phyloP scores from a whole-genome alignment of 64 coral and sea anemone genomes.

The Platygyra sinensis region DNA sequence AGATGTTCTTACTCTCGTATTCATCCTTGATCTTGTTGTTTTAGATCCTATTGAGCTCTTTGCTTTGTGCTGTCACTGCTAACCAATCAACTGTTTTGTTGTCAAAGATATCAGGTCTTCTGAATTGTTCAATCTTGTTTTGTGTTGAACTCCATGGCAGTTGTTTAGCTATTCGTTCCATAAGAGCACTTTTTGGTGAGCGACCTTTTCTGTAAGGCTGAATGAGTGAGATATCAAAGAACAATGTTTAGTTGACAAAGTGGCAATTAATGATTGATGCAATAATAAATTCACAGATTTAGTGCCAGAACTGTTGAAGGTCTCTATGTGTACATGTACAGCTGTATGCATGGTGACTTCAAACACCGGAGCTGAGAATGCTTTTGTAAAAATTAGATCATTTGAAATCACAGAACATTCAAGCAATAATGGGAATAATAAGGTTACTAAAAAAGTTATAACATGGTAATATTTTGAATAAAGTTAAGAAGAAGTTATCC shows the following conservation, averaged over 20 bases:
- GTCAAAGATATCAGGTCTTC: slow-evolving; percentile 85
- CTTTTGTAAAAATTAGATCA: too few relatives aligned
- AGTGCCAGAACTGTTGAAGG: too few relatives aligned
- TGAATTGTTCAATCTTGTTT: slow-evolving; percentile 69
- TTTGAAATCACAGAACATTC: too few relatives aligned
- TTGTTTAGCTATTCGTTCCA: slow-evolving; percentile 79
- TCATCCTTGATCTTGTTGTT: neutral
- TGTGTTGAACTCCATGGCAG: slow-evolving; percentile 72
- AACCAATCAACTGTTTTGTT: slow-evolving; percentile 88
- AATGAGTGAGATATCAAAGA: neutral
- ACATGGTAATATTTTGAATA: too few relatives aligned
- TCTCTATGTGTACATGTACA: too few relatives aligned
- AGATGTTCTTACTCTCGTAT: neutral
- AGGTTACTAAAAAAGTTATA: too few relatives aligned
- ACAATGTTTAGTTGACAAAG: neutral
- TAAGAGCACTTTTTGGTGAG: slow-evolving; percentile 75
- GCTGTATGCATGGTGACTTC: too few relatives aligned
- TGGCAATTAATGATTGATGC: too few relatives aligned
- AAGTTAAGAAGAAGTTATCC: too few relatives aligned
- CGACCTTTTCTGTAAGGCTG: slow-evolving; percentile 77
- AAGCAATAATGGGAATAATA: too few relatives aligned
- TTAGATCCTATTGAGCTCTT: slow-evolving; percentile 64
- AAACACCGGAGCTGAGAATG: too few relatives aligned
- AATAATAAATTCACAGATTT: too few relatives aligned
- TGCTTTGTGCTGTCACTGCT: slow-evolving; percentile 71